Evolutionary conservation across 2,888 invertebrate species (phyloP), one percentile per base, ranked within the genome.

Genomic region (Campaea margaritaria): DNA sequence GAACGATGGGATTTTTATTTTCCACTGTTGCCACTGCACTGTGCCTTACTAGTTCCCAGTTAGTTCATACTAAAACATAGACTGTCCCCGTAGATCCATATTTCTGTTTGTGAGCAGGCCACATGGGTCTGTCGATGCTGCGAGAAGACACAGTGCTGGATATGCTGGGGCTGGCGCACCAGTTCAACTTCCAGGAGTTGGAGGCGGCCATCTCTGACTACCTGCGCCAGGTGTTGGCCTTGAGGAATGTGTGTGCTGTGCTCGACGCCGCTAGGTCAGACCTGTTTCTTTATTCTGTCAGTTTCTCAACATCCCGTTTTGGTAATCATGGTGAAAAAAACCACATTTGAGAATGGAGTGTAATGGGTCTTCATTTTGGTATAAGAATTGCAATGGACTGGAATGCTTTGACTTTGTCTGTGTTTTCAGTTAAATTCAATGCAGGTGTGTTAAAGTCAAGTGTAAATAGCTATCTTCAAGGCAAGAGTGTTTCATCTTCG

Each of bases 201-300:
- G 99, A 99, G 93, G 91, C 95, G 0, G 96, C 98, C 28, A 97
- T 99, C 70, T 98, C 98, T 0, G 97, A 99, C 76, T 98, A 98
- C 87, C 92, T 99, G 71, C 95, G 97, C 67, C 97, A 97, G 81
- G 95, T 97, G 76, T 93, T 99, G 58, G 96, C 96, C 52, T 93
- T 97, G 52, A 94, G 95, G 75, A 99, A 99, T 88, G 97, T 99
- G 0, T 99, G 99, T 87, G 94, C 96, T n/a, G 97, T 99, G 72
- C 95, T 98, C 72, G 99, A 99, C 82, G 96, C 98, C 0, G 98
- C 99, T 12, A 94, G 96, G 86, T 93, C 64, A 63, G 38, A 13
- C 15, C 27, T 12, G 27, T 39, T 15, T 2, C 36, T 0, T n/a
- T n/a, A n/a, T n/a, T 36, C 21, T 21, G 21, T 21, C n/a, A n/a